These are phyloP conservation scores for Euplexia lucipara DNA, from an alignment of 2,888 invertebrate species.

Conservation along the genomic window DNA sequence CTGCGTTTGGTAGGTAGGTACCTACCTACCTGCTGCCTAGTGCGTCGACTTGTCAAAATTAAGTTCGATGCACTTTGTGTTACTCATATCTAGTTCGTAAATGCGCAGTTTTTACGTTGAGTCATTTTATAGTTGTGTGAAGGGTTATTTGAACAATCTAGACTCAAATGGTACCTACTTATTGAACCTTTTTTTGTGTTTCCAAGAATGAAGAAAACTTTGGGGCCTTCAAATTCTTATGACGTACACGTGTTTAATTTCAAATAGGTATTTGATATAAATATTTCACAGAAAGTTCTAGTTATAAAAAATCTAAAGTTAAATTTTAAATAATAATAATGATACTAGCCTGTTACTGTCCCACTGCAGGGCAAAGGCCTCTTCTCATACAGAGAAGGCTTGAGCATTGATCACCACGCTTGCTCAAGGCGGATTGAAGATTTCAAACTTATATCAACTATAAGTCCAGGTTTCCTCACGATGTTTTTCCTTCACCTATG, in stretches of 20 bases:
- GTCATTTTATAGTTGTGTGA: slow-evolving; percentile 16
- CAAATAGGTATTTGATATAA: no score
- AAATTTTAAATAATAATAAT: no score
- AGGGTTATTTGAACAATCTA: slow-evolving; percentile 31
- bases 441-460: no score
- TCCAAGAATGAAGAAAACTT: slow-evolving; percentile 22
- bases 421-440: no score
- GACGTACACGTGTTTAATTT: slow-evolving; percentile 20
- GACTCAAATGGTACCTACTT: not conserved
- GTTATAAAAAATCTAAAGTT: no score
- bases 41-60: slow-evolving; percentile 62
- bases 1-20: slow-evolving; percentile 55
- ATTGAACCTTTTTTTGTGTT: slow-evolving; percentile 13
- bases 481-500: no score
- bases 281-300: no score
- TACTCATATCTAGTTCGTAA: slow-evolving; percentile 64
- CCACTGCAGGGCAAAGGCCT: no score
- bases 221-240: slow-evolving; percentile 21
- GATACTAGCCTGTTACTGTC: no score
- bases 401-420: no score
- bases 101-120: slow-evolving; percentile 40
- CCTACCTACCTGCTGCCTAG: slow-evolving; percentile 57
- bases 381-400: no score
- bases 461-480: no score
- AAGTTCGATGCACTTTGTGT: slow-evolving; percentile 75